Evolutionary conservation across 23 tunicate genomes (phyloP), one percentile per base, ranked within the genome.

Genomic region (Ascidia mentula): DNA sequence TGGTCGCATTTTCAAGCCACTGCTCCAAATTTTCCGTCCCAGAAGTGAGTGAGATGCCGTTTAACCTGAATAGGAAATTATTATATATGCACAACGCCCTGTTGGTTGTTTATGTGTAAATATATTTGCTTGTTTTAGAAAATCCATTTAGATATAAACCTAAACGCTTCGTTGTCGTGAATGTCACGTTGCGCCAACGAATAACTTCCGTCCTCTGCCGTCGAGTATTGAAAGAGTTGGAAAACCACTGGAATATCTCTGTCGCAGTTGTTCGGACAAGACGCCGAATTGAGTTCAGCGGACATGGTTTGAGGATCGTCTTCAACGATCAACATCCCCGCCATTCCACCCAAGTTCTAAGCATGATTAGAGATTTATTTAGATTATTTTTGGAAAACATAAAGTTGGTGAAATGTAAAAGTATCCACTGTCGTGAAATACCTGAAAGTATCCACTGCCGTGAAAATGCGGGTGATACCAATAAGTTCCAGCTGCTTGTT

Each of bases 271-370:
- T 69, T 40, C 4, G 94, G 94, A 35, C 94, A 89, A 13, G 94
- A 89, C 6, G 65, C 77, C 3, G 72, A 31, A 17, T 31, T 46
- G 0, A 79, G 82, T 5, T 89, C 88, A 2, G 59, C 39, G 7
- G 86, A 22, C 53, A 77, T 77, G 0, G 46, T 30, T 38, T 28
- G 35, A 18, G 84, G 80, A 40, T 78, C 88, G 40, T 89, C 94
- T 53, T 89, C 89, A 31, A 89, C 88, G 59, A 89, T 84, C 70
- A 89, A 28, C 88, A 89, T 89, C 22, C 94, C 94, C 40, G 80
- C 72, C 84, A 89, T 78, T 36, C 94, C 94, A 30, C 88, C 71
- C n/a, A 37, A 40, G 22, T 77, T 72, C 87, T 83, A n/a, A n/a
- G n/a, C n/a, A n/a, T n/a, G n/a, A n/a, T n/a, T n/a, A n/a, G n/a